Conservation (phyloP, 2,888 invertebrate species). For the Synergus umbraculus region DNA sequence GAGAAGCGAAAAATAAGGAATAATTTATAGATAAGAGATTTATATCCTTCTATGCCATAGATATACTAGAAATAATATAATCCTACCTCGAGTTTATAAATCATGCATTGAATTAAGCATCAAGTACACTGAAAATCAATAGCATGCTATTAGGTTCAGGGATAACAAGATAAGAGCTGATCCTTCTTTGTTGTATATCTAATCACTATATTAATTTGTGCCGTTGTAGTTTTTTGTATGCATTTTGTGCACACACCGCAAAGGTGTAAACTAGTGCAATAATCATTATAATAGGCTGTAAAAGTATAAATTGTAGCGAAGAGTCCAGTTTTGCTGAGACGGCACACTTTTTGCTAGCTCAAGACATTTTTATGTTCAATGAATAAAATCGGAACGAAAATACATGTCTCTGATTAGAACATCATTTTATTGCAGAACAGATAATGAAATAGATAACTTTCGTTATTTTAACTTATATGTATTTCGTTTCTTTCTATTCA, state of each 20-base stretch:
- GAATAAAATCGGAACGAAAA: not conserved
- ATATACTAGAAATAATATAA: not conserved
- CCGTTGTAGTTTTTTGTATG: not conserved
- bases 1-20: not conserved
- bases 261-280: conserved; percentile 4
- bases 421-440: not conserved
- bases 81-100: not conserved
- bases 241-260: not conserved
- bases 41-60: not conserved
- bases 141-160: not conserved
- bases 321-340: conserved; percentile 9
- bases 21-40: not conserved
- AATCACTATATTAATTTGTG: conserved; percentile 12
- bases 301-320: not conserved
- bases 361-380: conserved; percentile 16
- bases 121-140: conserved; percentile 16
- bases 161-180: not conserved
- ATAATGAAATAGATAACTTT: not conserved
- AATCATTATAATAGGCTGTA: not conserved
- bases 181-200: conserved; percentile 5
- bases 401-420: conserved; percentile 1
- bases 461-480: not conserved
- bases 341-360: not conserved
- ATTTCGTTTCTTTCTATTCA: not conserved
- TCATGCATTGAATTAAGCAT: not conserved